Percentiles rank a stretch among this genome's conserved stretches.
phyloP scores from a whole-genome alignment of 2,797 vertebrate genomes.

The Chrosomus eos region DNA sequence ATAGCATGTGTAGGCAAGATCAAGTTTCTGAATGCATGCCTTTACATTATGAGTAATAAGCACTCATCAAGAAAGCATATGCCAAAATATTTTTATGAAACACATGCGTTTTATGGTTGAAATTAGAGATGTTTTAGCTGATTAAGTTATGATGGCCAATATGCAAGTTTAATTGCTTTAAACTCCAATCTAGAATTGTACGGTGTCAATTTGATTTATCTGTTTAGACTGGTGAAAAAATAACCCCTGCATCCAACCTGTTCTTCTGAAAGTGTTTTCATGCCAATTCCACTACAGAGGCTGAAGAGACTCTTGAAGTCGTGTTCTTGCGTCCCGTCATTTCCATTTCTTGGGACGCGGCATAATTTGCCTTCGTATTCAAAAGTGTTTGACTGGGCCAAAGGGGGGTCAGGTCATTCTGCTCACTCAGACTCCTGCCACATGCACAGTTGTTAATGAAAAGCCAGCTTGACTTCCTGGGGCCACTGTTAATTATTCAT shows the following conservation, averaged over 20 bases:
- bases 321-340: not conserved
- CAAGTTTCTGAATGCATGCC: not conserved
- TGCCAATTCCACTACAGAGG: not conserved
- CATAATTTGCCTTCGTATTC: not conserved
- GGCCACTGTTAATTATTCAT: slow-evolving; percentile 68
- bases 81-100: not conserved
- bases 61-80: not conserved
- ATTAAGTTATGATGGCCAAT: no score
- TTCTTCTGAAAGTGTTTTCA: not conserved
- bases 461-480: slow-evolving; percentile 58
- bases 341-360: not conserved
- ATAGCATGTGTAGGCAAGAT: not conserved
- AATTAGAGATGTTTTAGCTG: not conserved
- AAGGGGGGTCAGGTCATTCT: slow-evolving; percentile 79
- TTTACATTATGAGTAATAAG: not conserved
- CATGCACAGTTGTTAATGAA: slow-evolving; percentile 36
- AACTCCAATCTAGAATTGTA: not conserved
- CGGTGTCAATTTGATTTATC: not conserved
- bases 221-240: not conserved
- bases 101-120: not conserved
- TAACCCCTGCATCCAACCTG: not conserved
- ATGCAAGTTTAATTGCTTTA: not conserved
- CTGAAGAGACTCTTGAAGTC: not conserved
- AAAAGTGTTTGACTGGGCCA: slow-evolving; percentile 61
- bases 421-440: slow-evolving; percentile 40